Evolutionary conservation across 2,888 invertebrate species (phyloP), one percentile per base, ranked within the genome.

Genomic region (Hylaea fasciaria): DNA sequence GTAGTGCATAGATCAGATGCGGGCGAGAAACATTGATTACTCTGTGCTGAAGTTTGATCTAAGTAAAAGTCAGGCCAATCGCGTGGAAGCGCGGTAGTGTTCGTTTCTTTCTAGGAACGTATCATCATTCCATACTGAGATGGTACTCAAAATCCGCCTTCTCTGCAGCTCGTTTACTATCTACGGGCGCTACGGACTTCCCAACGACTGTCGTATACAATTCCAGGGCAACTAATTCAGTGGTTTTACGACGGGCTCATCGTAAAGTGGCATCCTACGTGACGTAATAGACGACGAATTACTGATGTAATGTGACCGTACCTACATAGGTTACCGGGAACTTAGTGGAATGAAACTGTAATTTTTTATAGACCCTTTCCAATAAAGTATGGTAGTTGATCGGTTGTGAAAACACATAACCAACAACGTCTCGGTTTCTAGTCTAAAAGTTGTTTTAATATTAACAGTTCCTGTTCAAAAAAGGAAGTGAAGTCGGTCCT

Each of bases 241-340:
- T 63, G 58, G 51, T 50, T 71, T 70, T 70, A 72, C 54, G 63
- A 57, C 16, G 17, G 55, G 29, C 50, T 41, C 59, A 35, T 59
- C 72, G 65, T 73, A 70, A 73, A 70, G 54, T 54, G 49, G 52
- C 57, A 39, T 53, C 51, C 48, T 49, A 65, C 50, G 49, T 62
- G 59, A 65, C 54, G 59, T 60, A 57, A 62, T 55, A 16, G 43
- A 29, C 12, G 37, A 16, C 43, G 61, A 51, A 61, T 61, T 61
- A 47, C 45, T 60, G 46, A 47, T 17, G 60, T 55, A 59, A 51
- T 41, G 32, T 29, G 17, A 46, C 14, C 32, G 52, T 17, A 52
- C 43, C 16, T 39, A 40, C 17, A 12, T 32, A n/a, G n/a, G 54
- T 59, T 59, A 54, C 54, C 44, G 41, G 51, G 40, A 57, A 57